Conservation (phyloP, 2,797 vertebrate species). For the Lagocephalus sceleratus region DNA sequence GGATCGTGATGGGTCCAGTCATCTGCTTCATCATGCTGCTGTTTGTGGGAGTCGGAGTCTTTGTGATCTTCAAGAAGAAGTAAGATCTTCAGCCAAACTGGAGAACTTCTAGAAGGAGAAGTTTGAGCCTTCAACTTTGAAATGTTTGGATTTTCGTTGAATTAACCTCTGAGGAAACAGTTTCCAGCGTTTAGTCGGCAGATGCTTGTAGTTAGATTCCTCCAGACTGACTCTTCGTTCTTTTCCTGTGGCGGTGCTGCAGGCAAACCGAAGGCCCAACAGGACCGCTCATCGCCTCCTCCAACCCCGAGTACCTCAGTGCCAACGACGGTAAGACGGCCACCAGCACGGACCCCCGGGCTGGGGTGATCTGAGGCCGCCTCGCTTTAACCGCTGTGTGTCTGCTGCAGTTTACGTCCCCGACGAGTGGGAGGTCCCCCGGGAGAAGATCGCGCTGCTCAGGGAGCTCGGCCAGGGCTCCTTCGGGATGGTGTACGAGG, state of each 20-base stretch:
- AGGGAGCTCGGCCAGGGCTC: slow-evolving; percentile 95
- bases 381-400: background rate
- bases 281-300: slow-evolving; percentile 92
- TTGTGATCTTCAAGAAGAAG: slow-evolving; percentile 88
- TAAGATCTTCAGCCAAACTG: slow-evolving; percentile 50
- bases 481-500: slow-evolving; percentile 98
- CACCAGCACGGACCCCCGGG: background rate
- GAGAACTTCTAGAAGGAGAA: background rate
- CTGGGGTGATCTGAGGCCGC: background rate
- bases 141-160: too few species aligned
- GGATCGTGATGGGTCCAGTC: slow-evolving; percentile 85
- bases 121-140: too few species aligned
- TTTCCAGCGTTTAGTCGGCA: background rate
- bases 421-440: slow-evolving; percentile 94
- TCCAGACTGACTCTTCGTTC: slow-evolving; percentile 3
- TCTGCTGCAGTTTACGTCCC: slow-evolving; percentile 85
- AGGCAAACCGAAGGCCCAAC: slow-evolving; percentile 92
- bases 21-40: slow-evolving; percentile 84
- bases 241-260: slow-evolving; percentile 23
- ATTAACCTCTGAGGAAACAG: background rate
- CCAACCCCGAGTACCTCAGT: slow-evolving; percentile 96
- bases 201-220: slow-evolving; percentile 2
- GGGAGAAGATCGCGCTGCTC: slow-evolving; percentile 90
- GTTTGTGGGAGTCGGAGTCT: slow-evolving; percentile 77
- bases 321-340: slow-evolving; percentile 88